Evolutionary conservation across 1,140 invertebrate species (phyloP).

Genomic region (Diachasma alloeum): DNA sequence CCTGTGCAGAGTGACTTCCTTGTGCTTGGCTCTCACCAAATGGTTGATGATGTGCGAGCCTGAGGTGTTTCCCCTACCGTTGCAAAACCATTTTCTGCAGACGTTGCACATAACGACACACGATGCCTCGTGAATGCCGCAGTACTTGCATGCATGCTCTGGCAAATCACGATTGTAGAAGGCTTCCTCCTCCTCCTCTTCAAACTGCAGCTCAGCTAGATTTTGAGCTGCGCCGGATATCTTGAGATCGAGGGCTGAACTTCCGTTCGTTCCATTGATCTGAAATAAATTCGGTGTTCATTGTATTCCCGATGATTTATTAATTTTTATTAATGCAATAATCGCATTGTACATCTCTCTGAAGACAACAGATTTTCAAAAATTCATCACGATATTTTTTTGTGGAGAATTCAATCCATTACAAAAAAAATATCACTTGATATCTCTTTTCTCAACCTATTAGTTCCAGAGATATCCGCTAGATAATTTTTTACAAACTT

Average conservation of each 20-base stretch:
- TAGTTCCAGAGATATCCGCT: too few relatives aligned
- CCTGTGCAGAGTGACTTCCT: slow-evolving; percentile 97
- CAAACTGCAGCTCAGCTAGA: slow-evolving; percentile 85
- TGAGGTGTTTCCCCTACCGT: slow-evolving; percentile 96
- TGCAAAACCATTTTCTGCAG: slow-evolving; percentile 99
- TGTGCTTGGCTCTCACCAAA: slow-evolving; percentile 96
- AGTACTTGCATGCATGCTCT: slow-evolving; percentile 97
- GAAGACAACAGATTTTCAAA: neutral
- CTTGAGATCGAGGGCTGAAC: slow-evolving; percentile 68
- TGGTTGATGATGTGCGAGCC: slow-evolving; percentile 99
- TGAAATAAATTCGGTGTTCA: slow-evolving; percentile 43
- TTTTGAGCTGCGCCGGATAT: slow-evolving; percentile 77
- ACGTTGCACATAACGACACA: slow-evolving; percentile 98
- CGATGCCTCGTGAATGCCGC: slow-evolving; percentile 97
- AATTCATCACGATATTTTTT: neutral
- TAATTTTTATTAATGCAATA: too few relatives aligned
- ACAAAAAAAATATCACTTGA: too few relatives aligned
- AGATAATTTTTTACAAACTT: too few relatives aligned
- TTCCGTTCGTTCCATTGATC: slow-evolving; percentile 71
- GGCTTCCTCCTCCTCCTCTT: slow-evolving; percentile 90
- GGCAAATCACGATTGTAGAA: slow-evolving; percentile 91
- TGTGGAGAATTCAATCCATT: too few relatives aligned
- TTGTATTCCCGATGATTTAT: neutral
- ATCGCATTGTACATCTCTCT: neutral
- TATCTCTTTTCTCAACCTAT: too few relatives aligned